Percentiles rank a stretch among this genome's conserved stretches.
Evolutionary conservation across 2,113 vertebrate species (phyloP).

Genomic region (Vanacampus margaritifer): DNA sequence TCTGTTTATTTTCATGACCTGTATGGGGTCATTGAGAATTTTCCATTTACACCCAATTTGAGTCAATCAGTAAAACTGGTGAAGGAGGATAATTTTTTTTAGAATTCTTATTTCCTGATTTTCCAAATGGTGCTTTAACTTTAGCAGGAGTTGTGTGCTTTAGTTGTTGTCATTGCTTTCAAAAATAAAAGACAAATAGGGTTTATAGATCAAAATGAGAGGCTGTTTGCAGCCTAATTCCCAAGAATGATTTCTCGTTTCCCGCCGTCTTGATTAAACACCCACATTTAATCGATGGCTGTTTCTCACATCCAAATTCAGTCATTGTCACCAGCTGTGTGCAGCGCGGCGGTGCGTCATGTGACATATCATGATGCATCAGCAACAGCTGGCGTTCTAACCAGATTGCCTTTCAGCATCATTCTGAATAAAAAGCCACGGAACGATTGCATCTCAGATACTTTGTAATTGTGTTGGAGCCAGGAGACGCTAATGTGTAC

Average conservation of each 20-base stretch:
- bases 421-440: background rate
- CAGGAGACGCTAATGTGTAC: background rate
- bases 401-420: background rate
- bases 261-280: background rate
- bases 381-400: conserved; percentile 1
- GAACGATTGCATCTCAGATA: no score
- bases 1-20: background rate
- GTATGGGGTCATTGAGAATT: background rate
- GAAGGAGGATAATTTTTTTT: background rate
- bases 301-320: background rate
- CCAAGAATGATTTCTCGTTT: background rate
- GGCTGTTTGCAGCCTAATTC: background rate
- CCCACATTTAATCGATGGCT: background rate
- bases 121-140: no score
- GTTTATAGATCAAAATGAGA: background rate
- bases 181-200: background rate
- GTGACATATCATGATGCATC: background rate
- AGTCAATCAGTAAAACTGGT: background rate
- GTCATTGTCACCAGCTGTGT: conserved; percentile 4
- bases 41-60: background rate
- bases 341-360: background rate
- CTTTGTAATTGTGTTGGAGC: background rate
- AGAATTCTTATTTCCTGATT: no score
- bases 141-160: background rate
- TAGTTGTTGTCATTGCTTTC: background rate